Conservation (phyloP, 2,888 invertebrate genomes). For the Zelleria hepariella region DNA sequence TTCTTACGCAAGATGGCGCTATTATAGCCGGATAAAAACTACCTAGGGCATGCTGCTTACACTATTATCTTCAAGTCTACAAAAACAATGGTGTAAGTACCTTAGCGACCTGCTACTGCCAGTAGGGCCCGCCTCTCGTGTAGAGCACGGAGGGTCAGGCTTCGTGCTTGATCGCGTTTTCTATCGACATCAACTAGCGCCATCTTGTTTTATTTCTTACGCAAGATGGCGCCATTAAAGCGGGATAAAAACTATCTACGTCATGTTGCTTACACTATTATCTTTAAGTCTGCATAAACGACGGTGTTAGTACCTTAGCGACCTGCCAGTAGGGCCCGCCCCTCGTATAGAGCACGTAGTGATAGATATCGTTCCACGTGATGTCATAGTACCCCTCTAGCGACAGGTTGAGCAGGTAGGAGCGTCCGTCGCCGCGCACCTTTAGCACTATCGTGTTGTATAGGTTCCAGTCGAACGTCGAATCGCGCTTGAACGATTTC, state of each 20-base stretch:
- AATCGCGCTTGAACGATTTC: conserved; percentile 86
- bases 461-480: conserved; percentile 79
- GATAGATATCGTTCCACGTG: conserved; percentile 90
- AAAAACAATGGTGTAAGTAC: conserved; percentile 54
- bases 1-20: not conserved
- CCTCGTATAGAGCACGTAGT: conserved; percentile 90
- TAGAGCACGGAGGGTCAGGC: conserved; percentile 84
- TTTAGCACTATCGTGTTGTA: conserved; percentile 84
- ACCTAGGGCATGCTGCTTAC: no score
- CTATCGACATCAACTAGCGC: no score
- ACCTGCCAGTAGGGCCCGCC: conserved; percentile 99
- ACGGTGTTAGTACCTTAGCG: conserved; percentile 74
- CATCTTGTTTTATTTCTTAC: not conserved
- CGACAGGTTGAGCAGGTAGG: conserved; percentile 86
- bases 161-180: not conserved
- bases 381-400: conserved; percentile 85
- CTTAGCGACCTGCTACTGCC: conserved; percentile 94
- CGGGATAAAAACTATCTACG: no score
- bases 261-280: not conserved
- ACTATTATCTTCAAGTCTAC: no score
- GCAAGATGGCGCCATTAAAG: no score
- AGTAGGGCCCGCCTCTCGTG: conserved; percentile 98
- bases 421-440: conserved; percentile 94
- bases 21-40: no score
- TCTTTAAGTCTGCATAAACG: no score